Evolutionary conservation across 2,888 invertebrate genomes (phyloP).

Genomic region (Leptopilina drosophilae): DNA sequence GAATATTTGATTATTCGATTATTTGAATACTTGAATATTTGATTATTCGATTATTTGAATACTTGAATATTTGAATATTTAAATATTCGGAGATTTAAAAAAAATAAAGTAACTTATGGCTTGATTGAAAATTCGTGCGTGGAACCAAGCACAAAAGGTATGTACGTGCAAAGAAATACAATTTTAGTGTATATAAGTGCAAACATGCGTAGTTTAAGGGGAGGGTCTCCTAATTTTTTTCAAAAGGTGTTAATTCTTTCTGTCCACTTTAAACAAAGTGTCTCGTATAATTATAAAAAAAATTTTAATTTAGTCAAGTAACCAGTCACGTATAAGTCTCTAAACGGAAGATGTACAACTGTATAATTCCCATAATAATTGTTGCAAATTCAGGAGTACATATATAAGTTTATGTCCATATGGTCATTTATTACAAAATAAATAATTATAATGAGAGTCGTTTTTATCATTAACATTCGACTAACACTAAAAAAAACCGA

Average conservation of each 20-base stretch:
- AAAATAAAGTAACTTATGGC: conserved; percentile 38
- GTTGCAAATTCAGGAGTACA: conserved; percentile 42
- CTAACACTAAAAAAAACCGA: not conserved
- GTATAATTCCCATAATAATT: conserved; percentile 30
- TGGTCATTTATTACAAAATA: conserved; percentile 50
- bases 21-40: no score
- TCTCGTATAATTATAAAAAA: conserved; percentile 27
- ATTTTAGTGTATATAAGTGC: conserved; percentile 40
- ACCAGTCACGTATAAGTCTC: conserved; percentile 37
- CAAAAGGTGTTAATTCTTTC: conserved; percentile 35
- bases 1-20: no score
- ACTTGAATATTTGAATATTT: no score
- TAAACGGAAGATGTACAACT: conserved; percentile 30
- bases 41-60: no score
- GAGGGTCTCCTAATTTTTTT: conserved; percentile 32
- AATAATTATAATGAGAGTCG: conserved; percentile 40
- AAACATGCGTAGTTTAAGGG: conserved; percentile 39
- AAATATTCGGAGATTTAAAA: not conserved
- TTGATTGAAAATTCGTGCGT: conserved; percentile 35
- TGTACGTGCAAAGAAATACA: conserved; percentile 45
- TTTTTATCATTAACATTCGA: conserved; percentile 14
- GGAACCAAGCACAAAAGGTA: conserved; percentile 37
- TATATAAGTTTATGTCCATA: conserved; percentile 51
- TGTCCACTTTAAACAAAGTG: conserved; percentile 28
- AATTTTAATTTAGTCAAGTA: conserved; percentile 39